Evolutionary conservation across 2,113 vertebrate species (phyloP).

Genomic region (Ardeotis arabs): DNA sequence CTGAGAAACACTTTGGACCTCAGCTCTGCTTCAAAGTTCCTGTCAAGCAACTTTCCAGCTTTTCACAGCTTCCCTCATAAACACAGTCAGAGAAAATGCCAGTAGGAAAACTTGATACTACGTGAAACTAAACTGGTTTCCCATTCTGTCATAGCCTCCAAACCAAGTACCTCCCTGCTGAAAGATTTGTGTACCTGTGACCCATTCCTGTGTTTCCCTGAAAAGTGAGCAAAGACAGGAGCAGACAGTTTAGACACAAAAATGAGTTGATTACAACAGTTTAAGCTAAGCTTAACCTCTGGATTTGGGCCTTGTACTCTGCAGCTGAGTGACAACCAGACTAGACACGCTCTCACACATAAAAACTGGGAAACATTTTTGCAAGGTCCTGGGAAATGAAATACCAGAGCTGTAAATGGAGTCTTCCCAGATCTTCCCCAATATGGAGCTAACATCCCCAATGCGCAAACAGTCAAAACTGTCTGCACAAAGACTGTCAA

Average conservation of each 20-base stretch:
- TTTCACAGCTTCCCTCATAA: background rate
- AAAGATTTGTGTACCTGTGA: slow-evolving; percentile 34
- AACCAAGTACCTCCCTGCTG: background rate
- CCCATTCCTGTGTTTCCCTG: background rate
- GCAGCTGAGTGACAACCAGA: background rate
- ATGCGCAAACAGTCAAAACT: background rate
- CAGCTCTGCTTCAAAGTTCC: background rate
- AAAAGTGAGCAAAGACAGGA: background rate
- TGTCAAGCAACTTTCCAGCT: background rate
- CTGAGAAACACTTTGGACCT: background rate
- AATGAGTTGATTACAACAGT: background rate
- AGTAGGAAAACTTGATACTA: background rate
- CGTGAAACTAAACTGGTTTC: background rate
- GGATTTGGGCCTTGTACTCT: background rate
- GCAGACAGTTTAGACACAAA: background rate
- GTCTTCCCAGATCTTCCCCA: background rate
- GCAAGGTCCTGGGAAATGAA: background rate
- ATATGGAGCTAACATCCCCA: background rate
- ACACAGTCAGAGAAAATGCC: background rate
- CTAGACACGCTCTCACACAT: background rate
- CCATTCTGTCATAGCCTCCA: background rate
- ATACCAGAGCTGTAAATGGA: background rate
- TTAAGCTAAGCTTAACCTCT: slow-evolving; percentile 22
- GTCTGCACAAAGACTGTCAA: background rate
- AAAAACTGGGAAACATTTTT: background rate